Conservation (phyloP, 2,113 vertebrate genomes). For the Muntiacus muntjak region DNA sequence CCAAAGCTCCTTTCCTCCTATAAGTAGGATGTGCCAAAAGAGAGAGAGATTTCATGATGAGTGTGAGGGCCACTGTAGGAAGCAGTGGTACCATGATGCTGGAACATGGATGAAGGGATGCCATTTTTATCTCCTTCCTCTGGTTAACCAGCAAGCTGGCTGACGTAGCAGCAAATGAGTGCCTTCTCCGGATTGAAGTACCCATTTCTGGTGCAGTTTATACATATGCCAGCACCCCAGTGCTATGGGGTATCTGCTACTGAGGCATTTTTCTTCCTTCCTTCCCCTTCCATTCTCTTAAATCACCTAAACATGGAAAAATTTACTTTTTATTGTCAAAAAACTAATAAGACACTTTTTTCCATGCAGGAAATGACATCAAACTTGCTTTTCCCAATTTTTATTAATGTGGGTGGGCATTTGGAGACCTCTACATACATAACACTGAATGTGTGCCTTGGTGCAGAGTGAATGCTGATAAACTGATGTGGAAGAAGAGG, state of each 20-base stretch:
- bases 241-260: too few relatives aligned
- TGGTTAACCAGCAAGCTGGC: background rate
- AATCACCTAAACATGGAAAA: background rate
- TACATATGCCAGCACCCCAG: background rate
- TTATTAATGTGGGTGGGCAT: background rate
- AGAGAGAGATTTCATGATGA: background rate
- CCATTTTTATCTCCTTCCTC: background rate
- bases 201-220: background rate
- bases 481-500: background rate
- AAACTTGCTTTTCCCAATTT: background rate
- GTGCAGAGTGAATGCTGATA: background rate
- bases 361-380: background rate
- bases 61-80: background rate
- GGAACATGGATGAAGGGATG: too few relatives aligned
- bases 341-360: background rate
- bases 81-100: background rate
- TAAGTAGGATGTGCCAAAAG: background rate
- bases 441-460: background rate
- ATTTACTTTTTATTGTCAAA: background rate
- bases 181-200: background rate
- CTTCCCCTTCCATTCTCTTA: background rate
- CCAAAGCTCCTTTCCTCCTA: background rate
- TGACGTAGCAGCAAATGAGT: background rate
- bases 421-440: background rate
- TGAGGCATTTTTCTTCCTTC: background rate